phyloP scores from a whole-genome alignment of 2,797 vertebrate species.

The Apogon talboti region DNA sequence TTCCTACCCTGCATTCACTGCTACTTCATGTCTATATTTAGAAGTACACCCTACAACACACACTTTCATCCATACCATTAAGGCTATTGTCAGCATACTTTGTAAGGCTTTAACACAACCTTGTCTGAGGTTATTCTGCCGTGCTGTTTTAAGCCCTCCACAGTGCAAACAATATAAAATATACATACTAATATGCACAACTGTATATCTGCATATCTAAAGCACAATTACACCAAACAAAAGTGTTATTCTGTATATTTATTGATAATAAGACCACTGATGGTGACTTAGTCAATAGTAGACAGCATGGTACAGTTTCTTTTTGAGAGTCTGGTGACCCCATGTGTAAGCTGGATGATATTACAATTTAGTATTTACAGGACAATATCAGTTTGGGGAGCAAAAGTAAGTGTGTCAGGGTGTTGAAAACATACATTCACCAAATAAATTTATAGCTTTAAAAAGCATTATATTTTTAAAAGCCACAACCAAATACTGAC shows the following conservation, averaged over 20 bases:
- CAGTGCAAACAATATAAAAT: conserved; percentile 9
- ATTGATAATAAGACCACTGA: conserved; percentile 97
- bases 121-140: too few species aligned
- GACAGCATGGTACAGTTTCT: conserved; percentile 72
- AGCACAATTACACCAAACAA: conserved; percentile 25
- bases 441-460: conserved; percentile 63
- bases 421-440: conserved; percentile 70
- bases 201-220: not conserved
- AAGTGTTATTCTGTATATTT: conserved; percentile 84
- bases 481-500: conserved; percentile 68
- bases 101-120: too few species aligned
- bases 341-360: conserved; percentile 75
- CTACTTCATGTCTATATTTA: too few species aligned
- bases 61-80: too few species aligned
- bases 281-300: conserved; percentile 90
- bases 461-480: conserved; percentile 53
- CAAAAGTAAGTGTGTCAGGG: conserved; percentile 44
- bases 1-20: too few species aligned
- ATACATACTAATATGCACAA: not conserved
- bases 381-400: conserved; percentile 52
- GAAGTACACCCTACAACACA: too few species aligned
- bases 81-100: too few species aligned
- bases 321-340: conserved; percentile 68
- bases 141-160: too few species aligned
- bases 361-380: conserved; percentile 80